These are phyloP conservation scores for Nasonia longicornis DNA, from an alignment of 1,140 invertebrate species.

Conservation along the genomic window DNA sequence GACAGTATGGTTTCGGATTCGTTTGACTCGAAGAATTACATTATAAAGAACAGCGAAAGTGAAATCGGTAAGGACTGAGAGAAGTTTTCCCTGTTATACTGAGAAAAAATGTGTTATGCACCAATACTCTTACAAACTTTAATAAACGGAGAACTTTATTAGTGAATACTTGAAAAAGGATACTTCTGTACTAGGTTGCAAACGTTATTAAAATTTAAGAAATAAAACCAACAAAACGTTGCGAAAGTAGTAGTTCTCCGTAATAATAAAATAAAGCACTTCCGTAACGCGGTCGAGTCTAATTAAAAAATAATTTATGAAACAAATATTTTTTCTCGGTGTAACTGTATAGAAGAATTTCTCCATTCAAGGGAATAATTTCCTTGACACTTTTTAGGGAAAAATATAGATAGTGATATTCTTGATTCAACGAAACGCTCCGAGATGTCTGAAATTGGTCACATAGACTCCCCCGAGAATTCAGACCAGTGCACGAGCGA, in stretches of 20 bases:
- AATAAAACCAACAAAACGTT: too few species aligned
- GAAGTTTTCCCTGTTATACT: background rate
- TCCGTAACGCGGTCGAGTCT: too few species aligned
- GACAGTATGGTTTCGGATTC: constrained; percentile 61
- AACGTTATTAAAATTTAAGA: too few species aligned
- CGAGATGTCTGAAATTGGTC: constrained; percentile 72
- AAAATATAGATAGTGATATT: constrained; percentile 63
- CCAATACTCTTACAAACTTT: background rate
- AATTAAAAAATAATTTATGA: background rate
- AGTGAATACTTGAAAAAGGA: too few species aligned
- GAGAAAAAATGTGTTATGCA: background rate
- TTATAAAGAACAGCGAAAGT: constrained; percentile 63
- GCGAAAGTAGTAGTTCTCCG: too few species aligned
- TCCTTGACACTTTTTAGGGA: constrained; percentile 58
- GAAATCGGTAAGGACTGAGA: constrained; percentile 60
- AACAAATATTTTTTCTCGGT: constrained; percentile 21
- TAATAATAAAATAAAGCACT: too few species aligned
- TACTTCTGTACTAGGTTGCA: too few species aligned
- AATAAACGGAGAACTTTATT: too few species aligned
- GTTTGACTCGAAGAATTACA: constrained; percentile 59
- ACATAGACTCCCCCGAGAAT: constrained; percentile 81
- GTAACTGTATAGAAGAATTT: constrained; percentile 11
- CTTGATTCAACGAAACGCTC: constrained; percentile 63
- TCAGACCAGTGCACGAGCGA: constrained; percentile 79
- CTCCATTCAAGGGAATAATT: constrained; percentile 55